Base-by-base conservation (phyloP, 2,888 invertebrate genomes). In the Drosophila mimetica region DNA sequence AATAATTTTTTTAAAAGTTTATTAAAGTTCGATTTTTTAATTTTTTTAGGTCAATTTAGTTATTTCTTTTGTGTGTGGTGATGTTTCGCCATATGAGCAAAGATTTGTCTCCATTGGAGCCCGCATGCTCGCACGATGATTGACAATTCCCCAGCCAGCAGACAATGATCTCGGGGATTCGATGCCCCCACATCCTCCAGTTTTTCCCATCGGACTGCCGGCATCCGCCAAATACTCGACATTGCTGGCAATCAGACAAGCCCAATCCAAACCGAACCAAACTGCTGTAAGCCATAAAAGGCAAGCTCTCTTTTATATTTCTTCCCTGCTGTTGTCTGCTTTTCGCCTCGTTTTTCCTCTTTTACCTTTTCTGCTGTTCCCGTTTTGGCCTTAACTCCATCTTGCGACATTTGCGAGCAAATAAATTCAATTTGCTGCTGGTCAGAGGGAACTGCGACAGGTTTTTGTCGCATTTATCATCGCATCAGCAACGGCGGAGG, bases 391-490 rank as follows among this genome's bases (percentile, higher is more conserved):
- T 36, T 42, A 58, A 37, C 59, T 63, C 59, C 76, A 74, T 74
- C 59, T 63, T 77, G 65, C 86, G 71, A 74, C 70, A 61, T 74
- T 79, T 74, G 77, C 77, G 61, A 83, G 86, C 81, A 77, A 82
- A 86, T 83, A 86, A 86, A 83, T 83, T 83, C 83, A 83, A 83
- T 83, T 83, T 83, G 87, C 82, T 70, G 82, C 73, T 66, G 80
- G 66, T 81, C 74, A 71, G 75, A 77, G 77, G 74, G 72, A 76
- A 66, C 77, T 55, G 87, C 83, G 83, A 84, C 83, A 84, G 83
- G 83, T 87, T 84, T 84, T 87, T 84, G 83, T 76, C 75, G 87
- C 87, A 86, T 84, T 84, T 84, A 84, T 84, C 83, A 84, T 82
- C 79, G 76, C 86, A 86, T 86, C 83, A 86, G 79, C 79, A 65